A percentile compares a stretch with the other conserved stretches of the same genome.
These are phyloP conservation scores for Plestiodon gilberti DNA, from an alignment of 2,113 vertebrate species.

Conservation along the genomic window DNA sequence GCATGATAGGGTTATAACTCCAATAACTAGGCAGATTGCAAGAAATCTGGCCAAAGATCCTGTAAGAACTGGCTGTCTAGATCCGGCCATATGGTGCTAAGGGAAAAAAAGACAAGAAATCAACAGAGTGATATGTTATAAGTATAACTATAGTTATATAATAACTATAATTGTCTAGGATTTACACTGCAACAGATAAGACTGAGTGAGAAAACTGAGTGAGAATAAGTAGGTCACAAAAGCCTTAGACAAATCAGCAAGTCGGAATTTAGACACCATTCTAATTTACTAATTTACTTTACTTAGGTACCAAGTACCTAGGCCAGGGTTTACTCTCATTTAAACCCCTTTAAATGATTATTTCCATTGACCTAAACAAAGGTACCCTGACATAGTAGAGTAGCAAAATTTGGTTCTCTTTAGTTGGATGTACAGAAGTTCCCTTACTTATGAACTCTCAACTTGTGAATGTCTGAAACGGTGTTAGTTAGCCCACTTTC, in stretches of 20 bases:
- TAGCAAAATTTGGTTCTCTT: conserved; percentile 10
- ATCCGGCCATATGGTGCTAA: neutral
- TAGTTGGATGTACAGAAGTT: conserved; percentile 18
- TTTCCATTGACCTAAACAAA: neutral
- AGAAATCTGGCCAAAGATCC: neutral
- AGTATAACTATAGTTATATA: neutral
- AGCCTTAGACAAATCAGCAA: neutral
- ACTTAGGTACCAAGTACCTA: neutral
- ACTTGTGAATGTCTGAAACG: too few relatives aligned
- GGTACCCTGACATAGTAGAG: conserved; percentile 11
- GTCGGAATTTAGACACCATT: conserved; percentile 19
- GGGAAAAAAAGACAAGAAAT: neutral
- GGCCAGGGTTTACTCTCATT: neutral
- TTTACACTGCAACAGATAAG: conserved; percentile 45
- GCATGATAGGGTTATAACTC: neutral
- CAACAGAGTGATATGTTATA: neutral
- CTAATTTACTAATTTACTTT: conserved; percentile 7
- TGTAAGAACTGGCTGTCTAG: neutral
- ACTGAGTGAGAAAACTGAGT: conserved; percentile 29
- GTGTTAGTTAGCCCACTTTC: too few relatives aligned
- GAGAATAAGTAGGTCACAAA: conserved; percentile 34
- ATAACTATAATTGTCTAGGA: conserved; percentile 40
- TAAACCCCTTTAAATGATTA: neutral
- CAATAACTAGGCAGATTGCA: neutral
- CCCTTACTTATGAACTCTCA: too few relatives aligned